Conservation (phyloP, 2,888 invertebrate species). For the Ashinkailepas kermadecensis region DNA sequence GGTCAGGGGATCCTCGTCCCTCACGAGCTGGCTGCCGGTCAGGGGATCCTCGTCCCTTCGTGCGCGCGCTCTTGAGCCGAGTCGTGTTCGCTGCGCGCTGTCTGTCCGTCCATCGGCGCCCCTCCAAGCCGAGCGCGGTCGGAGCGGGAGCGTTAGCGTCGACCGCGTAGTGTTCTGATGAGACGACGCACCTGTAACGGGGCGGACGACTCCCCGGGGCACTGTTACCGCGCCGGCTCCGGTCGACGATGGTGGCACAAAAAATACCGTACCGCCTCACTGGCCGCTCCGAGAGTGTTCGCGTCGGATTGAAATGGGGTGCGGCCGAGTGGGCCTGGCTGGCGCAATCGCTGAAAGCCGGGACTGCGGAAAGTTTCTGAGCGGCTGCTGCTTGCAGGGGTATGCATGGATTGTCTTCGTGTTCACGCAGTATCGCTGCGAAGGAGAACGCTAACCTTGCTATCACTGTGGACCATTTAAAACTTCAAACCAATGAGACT, state of each 20-base stretch:
- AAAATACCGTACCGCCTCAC: background rate
- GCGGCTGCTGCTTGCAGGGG: no score
- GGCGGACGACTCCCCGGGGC: background rate
- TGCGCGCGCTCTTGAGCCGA: background rate
- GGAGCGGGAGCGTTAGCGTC: background rate
- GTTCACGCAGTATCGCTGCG: no score
- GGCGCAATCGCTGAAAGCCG: background rate
- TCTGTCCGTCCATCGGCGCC: background rate
- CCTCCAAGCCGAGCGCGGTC: background rate
- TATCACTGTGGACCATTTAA: no score
- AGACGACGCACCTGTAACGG: background rate
- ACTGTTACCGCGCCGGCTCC: background rate
- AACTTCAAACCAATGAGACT: no score
- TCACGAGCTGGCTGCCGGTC: background rate
- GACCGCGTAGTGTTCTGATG: background rate
- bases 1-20: background rate
- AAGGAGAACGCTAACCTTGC: no score
- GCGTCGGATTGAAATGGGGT: background rate
- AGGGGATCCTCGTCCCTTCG: no score
- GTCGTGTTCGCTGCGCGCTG: background rate
- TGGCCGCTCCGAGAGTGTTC: background rate
- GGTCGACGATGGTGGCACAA: background rate
- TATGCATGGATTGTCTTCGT: no score
- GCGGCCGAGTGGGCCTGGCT: background rate
- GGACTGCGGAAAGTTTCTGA: no score